Evolutionary conservation across 1,140 invertebrate species (phyloP).

Genomic region (Nomia melanderi): DNA sequence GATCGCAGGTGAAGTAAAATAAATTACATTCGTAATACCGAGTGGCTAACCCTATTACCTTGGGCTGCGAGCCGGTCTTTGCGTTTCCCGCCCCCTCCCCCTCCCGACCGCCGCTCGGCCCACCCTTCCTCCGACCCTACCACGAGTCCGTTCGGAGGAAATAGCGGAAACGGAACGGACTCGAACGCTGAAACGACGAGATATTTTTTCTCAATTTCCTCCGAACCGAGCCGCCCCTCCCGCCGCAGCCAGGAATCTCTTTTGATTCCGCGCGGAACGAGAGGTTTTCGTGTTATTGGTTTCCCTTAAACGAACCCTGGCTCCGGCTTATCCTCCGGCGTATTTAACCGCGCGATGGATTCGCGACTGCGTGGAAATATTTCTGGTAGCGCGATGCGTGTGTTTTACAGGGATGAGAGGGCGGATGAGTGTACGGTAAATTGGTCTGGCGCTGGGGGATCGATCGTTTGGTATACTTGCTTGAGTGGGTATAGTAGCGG

Average conservation of each 20-base stretch:
- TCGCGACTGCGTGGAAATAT: slow-evolving; percentile 6
- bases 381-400: background rate
- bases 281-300: slow-evolving; percentile 26
- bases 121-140: background rate
- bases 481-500: too few species aligned
- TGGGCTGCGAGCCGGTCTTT: slow-evolving; percentile 22
- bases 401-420: too few species aligned
- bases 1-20: slow-evolving; percentile 65
- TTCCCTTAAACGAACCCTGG: slow-evolving; percentile 24
- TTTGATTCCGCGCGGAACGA: slow-evolving; percentile 41
- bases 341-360: background rate
- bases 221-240: background rate
- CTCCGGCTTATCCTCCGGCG: background rate
- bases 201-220: slow-evolving; percentile 45
- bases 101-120: background rate
- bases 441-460: too few species aligned
- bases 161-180: slow-evolving; percentile 36
- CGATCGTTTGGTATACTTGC: too few species aligned
- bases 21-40: slow-evolving; percentile 64
- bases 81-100: background rate
- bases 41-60: slow-evolving; percentile 48
- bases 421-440: too few species aligned
- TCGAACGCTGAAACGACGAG: slow-evolving; percentile 30
- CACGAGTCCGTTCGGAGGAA: slow-evolving; percentile 23
- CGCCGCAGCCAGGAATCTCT: slow-evolving; percentile 20